Evolutionary conservation across 1,140 invertebrate species (phyloP).

Genomic region (Coenobita brevimanus): DNA sequence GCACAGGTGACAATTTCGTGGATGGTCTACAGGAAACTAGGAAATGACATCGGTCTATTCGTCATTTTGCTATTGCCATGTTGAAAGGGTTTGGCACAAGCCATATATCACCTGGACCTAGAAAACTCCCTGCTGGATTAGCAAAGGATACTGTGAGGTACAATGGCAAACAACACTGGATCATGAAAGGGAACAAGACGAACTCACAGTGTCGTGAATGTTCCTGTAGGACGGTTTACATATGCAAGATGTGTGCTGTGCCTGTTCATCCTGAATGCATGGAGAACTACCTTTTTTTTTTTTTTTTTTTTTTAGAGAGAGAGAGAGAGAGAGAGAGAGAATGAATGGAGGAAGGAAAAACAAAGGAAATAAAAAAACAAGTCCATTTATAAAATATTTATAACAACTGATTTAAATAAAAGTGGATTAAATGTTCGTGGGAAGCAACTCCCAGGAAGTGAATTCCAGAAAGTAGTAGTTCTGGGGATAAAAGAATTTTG

Average conservation of each 20-base stretch:
- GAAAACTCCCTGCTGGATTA: not conserved
- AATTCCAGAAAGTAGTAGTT: no score
- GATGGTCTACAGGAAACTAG: conserved; percentile 32
- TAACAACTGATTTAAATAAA: no score
- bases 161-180: conserved; percentile 12
- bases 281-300: not conserved
- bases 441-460: no score
- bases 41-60: not conserved
- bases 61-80: conserved; percentile 20
- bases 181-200: conserved; percentile 3
- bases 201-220: not conserved
- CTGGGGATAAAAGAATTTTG: no score
- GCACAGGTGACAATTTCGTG: no score
- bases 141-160: conserved; percentile 6
- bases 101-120: not conserved
- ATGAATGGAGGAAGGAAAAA: no score
- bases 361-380: no score
- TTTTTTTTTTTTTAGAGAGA: no score
- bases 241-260: no score
- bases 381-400: no score
- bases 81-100: not conserved
- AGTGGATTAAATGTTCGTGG: no score
- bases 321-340: no score
- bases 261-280: conserved; percentile 15
- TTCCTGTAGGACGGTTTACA: not conserved